Base-by-base conservation (phyloP, 1,140 invertebrate genomes). In the Linepithema humile region DNA sequence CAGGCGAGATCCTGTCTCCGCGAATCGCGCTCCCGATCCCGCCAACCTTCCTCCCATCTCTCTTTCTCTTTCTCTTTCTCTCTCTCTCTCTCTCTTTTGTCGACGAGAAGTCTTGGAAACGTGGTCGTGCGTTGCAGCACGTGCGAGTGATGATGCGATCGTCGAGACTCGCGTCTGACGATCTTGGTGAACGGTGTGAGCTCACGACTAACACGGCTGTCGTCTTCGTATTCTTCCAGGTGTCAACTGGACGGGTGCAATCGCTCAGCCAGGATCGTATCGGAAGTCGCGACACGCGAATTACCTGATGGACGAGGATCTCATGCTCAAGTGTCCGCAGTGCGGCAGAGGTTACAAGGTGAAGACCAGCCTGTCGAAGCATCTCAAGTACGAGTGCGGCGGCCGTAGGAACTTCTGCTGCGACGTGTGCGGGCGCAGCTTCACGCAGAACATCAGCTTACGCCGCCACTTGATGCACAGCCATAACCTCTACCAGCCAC, bases 311-410 rank as follows among this genome's bases (percentile, higher is more conserved):
- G 84, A 90, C 2, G 82, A 90, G 80, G 90, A 92, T 55, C 64
- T 90, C 40, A 15, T 70, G 17, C 45, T 92, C 35, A 84, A 86
- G 9, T 95, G 95, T 74, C 88, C 91, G 1, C 91, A 92, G 60
- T 96, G 95, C 82, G 92, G 92, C 26, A 91, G 94, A 20, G 91
- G 92, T 3, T 92, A 93, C 88, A 95, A 95, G 70, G 92, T 95
- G 38, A 84, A 89, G 67, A 85, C 89, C 84, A 95, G 93, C 73
- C 85, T 96, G 2, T 90, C 90, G 57, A 94, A 94, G 48, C 95
- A 96, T 70, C 90, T 95, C 82, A 94, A 94, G 57, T 95, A 93
- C 82, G 95, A 95, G 69, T 96, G 95, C 85, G 95, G 95, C 6
- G 93, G 93, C 45, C 92, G 94, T 45, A 93, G 93, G 17, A 93